Percentiles rank a stretch among this genome's conserved stretches.
These are phyloP conservation scores for Jordanella pulchra DNA, from an alignment of 2,797 vertebrate genomes.

Conservation along the genomic window DNA sequence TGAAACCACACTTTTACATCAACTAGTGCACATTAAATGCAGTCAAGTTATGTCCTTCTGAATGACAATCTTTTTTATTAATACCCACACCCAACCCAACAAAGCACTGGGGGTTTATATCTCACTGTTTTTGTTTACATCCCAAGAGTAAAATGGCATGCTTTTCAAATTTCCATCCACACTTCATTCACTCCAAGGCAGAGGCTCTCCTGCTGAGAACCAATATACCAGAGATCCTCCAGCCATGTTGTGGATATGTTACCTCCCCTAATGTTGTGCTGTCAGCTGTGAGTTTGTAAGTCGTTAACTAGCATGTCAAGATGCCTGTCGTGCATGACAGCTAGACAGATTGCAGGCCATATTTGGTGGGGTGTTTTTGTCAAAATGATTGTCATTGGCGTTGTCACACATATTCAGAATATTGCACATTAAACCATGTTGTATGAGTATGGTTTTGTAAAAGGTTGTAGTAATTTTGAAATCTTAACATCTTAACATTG, in stretches of 20 bases:
- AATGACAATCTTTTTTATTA: not conserved
- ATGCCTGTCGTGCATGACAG: slow-evolving; percentile 62
- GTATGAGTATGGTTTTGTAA: slow-evolving; percentile 56
- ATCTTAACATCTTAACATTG: slow-evolving; percentile 58
- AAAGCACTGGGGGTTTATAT: slow-evolving; percentile 4
- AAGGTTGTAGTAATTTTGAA: slow-evolving; percentile 48
- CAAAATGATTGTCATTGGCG: slow-evolving; percentile 66
- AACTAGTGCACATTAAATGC: not conserved
- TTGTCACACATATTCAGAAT: slow-evolving; percentile 56
- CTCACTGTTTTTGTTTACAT: slow-evolving; percentile 11
- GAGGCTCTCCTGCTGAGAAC: slow-evolving; percentile 23
- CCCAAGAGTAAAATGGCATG: not conserved
- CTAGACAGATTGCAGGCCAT: slow-evolving; percentile 76
- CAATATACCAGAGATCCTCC: slow-evolving; percentile 19
- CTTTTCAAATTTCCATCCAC: slow-evolving; percentile 23
- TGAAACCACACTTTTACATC: not conserved
- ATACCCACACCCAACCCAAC: slow-evolving; percentile 12
- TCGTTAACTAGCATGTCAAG: slow-evolving; percentile 68
- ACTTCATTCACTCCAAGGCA: slow-evolving; percentile 16
- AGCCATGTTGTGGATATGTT: slow-evolving; percentile 45
- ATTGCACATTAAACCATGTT: slow-evolving; percentile 45
- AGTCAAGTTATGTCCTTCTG: not conserved
- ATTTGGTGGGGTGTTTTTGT: slow-evolving; percentile 70
- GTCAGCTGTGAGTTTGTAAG: slow-evolving; percentile 68
- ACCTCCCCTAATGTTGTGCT: slow-evolving; percentile 52